A percentile compares a stretch with the other conserved stretches of the same genome.
phyloP scores from a whole-genome alignment of 2,797 vertebrate species.

The Arremon brunneinucha region DNA sequence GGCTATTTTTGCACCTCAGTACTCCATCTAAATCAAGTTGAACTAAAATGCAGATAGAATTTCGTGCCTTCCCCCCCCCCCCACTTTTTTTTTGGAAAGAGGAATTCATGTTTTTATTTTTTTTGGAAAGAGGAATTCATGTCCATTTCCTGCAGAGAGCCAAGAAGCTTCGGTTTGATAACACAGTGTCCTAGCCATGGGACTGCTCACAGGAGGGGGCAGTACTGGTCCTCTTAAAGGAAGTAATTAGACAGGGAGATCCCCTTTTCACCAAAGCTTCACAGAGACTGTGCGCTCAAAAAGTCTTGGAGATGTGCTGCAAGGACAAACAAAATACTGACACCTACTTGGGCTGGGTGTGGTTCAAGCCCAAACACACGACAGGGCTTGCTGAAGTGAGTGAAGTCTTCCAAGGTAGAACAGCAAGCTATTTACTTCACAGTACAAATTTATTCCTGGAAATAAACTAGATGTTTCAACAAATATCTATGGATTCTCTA shows the following conservation, averaged over 20 bases:
- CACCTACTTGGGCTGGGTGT: neutral
- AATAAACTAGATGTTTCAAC: neutral
- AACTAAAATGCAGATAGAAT: neutral
- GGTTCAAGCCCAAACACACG: neutral
- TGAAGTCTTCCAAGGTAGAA: neutral
- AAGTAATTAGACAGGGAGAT: neutral
- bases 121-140: neutral
- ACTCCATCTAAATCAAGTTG: neutral
- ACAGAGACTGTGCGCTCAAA: neutral
- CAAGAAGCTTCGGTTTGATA: neutral
- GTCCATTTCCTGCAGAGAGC: neutral
- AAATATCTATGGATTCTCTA: neutral
- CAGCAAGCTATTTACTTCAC: neutral
- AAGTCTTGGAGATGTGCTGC: neutral
- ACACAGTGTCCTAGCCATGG: accelerated
- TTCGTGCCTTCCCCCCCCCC: accelerated
- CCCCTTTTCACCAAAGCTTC: neutral
- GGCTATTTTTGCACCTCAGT: neutral
- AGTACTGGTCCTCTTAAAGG: neutral
- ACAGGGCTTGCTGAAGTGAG: neutral
- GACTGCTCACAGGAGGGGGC: neutral
- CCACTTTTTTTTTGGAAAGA: neutral
- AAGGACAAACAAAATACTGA: neutral
- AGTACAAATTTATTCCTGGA: neutral
- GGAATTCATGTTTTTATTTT: neutral